phyloP scores from a whole-genome alignment of 2,888 invertebrate genomes.

The Leucophora obtusa region DNA sequence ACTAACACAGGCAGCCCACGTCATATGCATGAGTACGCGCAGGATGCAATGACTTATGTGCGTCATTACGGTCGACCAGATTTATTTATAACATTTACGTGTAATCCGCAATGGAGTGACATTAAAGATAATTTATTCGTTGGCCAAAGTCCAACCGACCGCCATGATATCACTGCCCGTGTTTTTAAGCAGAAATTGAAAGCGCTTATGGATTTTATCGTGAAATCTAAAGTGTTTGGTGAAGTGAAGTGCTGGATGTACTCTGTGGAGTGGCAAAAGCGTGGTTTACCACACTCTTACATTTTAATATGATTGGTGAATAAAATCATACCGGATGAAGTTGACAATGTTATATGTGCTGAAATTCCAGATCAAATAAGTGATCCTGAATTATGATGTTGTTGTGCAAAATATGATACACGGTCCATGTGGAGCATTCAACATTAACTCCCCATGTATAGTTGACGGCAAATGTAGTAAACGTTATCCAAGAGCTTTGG shows the following conservation, averaged over 20 bases:
- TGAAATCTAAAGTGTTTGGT: no score
- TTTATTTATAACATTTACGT: background rate
- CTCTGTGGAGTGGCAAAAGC: background rate
- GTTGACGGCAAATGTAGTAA: no score
- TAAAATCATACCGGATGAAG: no score
- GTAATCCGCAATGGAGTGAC: background rate
- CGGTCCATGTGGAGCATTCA: no score
- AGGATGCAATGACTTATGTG: no score
- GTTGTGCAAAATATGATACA: no score
- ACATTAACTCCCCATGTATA: no score
- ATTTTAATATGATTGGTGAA: no score
- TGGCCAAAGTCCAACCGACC: background rate
- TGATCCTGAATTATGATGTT: conserved; percentile 66
- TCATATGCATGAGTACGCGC: background rate
- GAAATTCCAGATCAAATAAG: no score
- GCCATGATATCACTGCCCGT: background rate
- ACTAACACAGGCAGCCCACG: background rate
- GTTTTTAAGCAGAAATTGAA: background rate
- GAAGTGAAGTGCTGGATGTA: background rate
- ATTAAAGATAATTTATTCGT: background rate
- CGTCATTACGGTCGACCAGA: background rate
- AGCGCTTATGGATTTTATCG: background rate
- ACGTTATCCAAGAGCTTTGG: no score
- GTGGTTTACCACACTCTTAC: conserved; percentile 23
- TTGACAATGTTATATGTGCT: no score